Evolutionary conservation across 2,797 vertebrate genomes (phyloP).

Genomic region (Mus spretus): DNA sequence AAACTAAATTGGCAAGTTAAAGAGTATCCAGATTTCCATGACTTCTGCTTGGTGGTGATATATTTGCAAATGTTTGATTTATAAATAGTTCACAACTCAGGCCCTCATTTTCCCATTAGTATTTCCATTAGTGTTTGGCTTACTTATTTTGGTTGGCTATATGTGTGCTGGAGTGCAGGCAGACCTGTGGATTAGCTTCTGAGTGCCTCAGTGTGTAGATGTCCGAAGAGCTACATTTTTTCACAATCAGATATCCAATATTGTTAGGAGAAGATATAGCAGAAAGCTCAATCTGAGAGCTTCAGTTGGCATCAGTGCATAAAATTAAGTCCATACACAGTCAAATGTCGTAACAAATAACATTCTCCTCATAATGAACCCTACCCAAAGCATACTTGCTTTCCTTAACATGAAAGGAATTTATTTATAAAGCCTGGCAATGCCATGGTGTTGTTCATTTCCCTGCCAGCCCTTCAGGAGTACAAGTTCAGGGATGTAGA

Average conservation of each 20-base stretch:
- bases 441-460: background rate
- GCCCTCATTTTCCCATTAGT: conserved; percentile 38
- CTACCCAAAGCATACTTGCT: background rate
- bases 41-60: conserved; percentile 27
- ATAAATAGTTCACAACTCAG: conserved; percentile 56
- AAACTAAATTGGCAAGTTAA: conserved; percentile 38
- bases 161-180: background rate
- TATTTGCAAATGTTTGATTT: conserved; percentile 62
- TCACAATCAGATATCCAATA: background rate
- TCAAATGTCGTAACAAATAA: background rate
- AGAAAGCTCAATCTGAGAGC: background rate
- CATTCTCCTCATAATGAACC: background rate
- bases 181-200: background rate
- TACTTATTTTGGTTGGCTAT: conserved; percentile 9
- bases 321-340: background rate
- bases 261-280: background rate
- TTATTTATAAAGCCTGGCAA: background rate
- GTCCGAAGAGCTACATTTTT: background rate
- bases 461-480: background rate
- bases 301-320: background rate
- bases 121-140: conserved; percentile 17
- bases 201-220: background rate
- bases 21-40: conserved; percentile 3
- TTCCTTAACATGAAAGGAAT: conserved; percentile 42
- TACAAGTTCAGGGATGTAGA: background rate